Evolutionary conservation across 2,113 vertebrate species (phyloP).

Genomic region (Manacus vitellinus): DNA sequence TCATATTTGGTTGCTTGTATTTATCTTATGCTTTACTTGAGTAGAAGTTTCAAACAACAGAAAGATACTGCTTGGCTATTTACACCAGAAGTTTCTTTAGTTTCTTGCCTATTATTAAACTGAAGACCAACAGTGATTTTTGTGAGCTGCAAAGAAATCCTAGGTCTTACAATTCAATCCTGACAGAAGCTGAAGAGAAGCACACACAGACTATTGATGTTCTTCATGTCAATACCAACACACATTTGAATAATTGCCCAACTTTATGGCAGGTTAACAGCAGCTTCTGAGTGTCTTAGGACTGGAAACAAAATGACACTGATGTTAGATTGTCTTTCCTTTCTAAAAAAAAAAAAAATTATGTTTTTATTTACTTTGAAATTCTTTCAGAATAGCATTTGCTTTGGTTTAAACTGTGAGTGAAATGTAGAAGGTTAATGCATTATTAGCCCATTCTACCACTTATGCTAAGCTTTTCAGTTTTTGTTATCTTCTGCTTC

Average conservation of each 20-base stretch:
- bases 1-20: background rate
- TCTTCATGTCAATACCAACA: background rate
- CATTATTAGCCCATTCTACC: background rate
- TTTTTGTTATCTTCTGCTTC: background rate
- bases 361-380: background rate
- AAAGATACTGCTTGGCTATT: background rate
- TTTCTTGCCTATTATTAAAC: background rate
- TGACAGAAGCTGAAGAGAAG: background rate
- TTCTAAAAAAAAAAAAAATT: background rate
- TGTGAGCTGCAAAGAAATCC: background rate
- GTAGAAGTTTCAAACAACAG: background rate
- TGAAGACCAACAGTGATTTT: background rate
- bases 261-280: background rate
- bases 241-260: rapidly evolving
- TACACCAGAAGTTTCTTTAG: background rate
- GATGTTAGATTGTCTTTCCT: background rate
- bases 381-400: background rate
- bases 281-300: background rate
- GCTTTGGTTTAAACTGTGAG: background rate
- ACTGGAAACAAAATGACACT: background rate
- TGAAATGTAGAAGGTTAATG: background rate
- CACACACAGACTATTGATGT: rapidly evolving
- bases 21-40: background rate
- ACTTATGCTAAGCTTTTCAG: background rate
- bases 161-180: background rate